Evolutionary conservation across 2,888 invertebrate species (phyloP).

Genomic region (Parnassius mnemosyne): DNA sequence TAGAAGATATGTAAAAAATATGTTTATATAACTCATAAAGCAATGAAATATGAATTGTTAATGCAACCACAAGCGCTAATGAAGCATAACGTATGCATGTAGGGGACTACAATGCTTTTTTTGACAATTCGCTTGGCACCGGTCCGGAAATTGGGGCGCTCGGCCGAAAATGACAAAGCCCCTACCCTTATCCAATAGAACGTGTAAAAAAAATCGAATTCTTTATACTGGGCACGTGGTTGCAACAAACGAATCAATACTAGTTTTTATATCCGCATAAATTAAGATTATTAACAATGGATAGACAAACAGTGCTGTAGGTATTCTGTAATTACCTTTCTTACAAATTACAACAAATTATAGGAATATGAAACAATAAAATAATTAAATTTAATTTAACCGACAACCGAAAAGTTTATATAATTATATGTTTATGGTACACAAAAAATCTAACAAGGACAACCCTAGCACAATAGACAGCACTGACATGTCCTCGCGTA

Average conservation of each 20-base stretch:
- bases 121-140: constrained; percentile 37
- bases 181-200: constrained; percentile 41
- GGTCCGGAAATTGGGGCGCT: constrained; percentile 53
- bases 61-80: constrained; percentile 30
- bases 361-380: too few relatives aligned
- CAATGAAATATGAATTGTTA: constrained; percentile 23
- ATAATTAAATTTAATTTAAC: too few relatives aligned
- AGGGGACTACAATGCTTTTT: constrained; percentile 38
- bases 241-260: background rate
- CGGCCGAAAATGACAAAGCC: constrained; percentile 63
- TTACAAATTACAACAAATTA: too few relatives aligned
- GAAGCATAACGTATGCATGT: constrained; percentile 34
- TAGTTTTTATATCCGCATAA: constrained; percentile 11
- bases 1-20: background rate
- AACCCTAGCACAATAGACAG: constrained; percentile 37
- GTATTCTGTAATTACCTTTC: too few relatives aligned
- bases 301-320: background rate
- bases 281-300: constrained; percentile 57
- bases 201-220: constrained; percentile 51
- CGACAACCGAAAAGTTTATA: too few relatives aligned
- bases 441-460: background rate
- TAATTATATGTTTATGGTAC: too few relatives aligned
- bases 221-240: constrained; percentile 36
- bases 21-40: constrained; percentile 9
- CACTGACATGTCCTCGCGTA: constrained; percentile 51